Base-by-base conservation (phyloP, 1,140 invertebrate species). In the Papilio polyxenes region DNA sequence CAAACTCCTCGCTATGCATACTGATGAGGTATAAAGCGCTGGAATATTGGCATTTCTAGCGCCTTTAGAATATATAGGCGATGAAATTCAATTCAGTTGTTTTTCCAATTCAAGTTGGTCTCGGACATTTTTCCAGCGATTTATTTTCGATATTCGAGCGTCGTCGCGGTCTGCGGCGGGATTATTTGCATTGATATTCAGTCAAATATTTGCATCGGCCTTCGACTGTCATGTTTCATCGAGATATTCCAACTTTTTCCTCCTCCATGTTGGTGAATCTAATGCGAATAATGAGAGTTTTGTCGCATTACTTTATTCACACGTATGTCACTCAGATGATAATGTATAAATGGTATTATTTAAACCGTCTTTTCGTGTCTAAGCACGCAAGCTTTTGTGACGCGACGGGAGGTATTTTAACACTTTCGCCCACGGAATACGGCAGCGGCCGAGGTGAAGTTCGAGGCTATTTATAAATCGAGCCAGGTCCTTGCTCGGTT, bases 391-490 rank as follows among this genome's bases (percentile, higher is more conserved):
- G 86, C 83, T 82, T 83, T 84, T 82, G 87, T 84, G 84, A 83
- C 83, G 82, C 81, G 86, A 85, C 74, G 78, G 83, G 81, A 37
- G 84, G 86, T 87, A 87, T 86, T 88, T 88, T 85, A 79, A 87
- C 85, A 89, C 89, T 90, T 91, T 92, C 91, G 88, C 89, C 90
- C 83, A 89, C 88, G 85, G 91, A 89, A 87, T 89, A 80, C 83
- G 86, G 82, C 87, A 82, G 80, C 83, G 89, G 82, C 81, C 87
- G 87, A 92, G 92, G 91, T 93, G 89, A 94, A 94, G 92, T 94
- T 94, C 93, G 93, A 93, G 92, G 91, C 90, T 94, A 94, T 93
- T 94, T 93, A 93, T 94, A 94, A 92, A 90, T 84, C 88, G 88
- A 89, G 89, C 88, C 85, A 86, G 89, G 90, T 87, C 89, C 91